These are phyloP conservation scores for Rhinolophus ferrumequinum DNA, from an alignment of 2,113 vertebrate species.

Conservation along the genomic window DNA sequence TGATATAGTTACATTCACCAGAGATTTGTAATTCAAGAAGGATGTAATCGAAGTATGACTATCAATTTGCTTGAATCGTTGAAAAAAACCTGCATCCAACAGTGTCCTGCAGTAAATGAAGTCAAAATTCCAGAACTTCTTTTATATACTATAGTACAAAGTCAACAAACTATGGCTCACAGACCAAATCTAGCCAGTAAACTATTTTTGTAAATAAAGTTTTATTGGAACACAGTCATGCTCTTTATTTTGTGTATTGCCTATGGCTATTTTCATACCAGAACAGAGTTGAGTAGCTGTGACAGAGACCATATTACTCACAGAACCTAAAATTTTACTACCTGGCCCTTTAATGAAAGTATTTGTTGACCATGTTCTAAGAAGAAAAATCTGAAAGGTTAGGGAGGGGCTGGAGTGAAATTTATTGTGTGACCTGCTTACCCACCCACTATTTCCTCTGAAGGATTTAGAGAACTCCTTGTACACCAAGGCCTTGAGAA, in stretches of 20 bases:
- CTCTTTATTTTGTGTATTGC: not conserved
- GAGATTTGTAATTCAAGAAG: not conserved
- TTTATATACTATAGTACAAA: not conserved
- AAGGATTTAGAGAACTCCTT: not conserved
- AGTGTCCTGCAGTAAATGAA: not conserved
- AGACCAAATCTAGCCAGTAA: not conserved
- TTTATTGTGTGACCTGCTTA: not conserved
- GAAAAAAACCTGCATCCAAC: not conserved
- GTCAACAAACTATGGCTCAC: not conserved
- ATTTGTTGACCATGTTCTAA: not conserved
- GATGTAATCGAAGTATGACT: not conserved
- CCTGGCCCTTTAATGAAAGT: not conserved
- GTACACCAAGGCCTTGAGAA: not conserved
- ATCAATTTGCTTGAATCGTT: not conserved
- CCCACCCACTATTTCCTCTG: not conserved
- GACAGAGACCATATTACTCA: not conserved
- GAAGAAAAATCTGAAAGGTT: not conserved
- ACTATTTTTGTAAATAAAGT: not conserved
- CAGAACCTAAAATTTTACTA: not conserved
- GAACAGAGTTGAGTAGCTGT: not conserved
- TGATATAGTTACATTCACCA: not conserved
- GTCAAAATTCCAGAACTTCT: not conserved
- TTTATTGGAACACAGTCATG: not conserved
- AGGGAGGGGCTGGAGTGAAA: not conserved
- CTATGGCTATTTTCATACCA: not conserved